Percentiles rank a stretch among this genome's conserved stretches.
phyloP scores from a whole-genome alignment of 2,113 vertebrate genomes.

The Oreotrochilus melanogaster region DNA sequence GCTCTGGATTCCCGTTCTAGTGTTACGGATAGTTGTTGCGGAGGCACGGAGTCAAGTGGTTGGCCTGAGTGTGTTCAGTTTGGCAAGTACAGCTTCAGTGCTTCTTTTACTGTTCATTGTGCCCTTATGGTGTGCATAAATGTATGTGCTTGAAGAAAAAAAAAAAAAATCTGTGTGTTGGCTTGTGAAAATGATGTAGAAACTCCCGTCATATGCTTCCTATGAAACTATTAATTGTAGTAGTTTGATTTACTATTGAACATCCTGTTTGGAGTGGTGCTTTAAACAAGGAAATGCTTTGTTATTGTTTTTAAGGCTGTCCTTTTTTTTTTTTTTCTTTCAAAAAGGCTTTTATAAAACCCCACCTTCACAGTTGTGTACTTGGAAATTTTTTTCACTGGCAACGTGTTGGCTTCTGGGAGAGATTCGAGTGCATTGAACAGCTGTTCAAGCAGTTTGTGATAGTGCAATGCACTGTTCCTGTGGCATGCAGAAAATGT shows the following conservation, averaged over 20 bases:
- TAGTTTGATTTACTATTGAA: slow-evolving; percentile 15
- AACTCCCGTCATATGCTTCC: slow-evolving; percentile 14
- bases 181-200: slow-evolving; percentile 35
- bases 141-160: slow-evolving; percentile 10
- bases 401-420: slow-evolving; percentile 35
- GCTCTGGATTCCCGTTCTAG: slow-evolving; percentile 94
- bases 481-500: background rate
- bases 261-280: background rate
- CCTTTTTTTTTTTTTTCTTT: slow-evolving; percentile 25
- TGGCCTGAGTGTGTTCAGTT: slow-evolving; percentile 73
- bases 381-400: background rate
- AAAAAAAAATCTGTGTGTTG: background rate
- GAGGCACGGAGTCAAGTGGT: slow-evolving; percentile 77
- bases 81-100: slow-evolving; percentile 86
- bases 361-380: background rate
- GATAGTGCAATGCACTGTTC: background rate
- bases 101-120: slow-evolving; percentile 44
- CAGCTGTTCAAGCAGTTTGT: slow-evolving; percentile 2
- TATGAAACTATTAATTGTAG: slow-evolving; percentile 14
- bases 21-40: slow-evolving; percentile 94
- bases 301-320: slow-evolving; percentile 1
- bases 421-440: background rate
- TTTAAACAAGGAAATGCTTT: slow-evolving; percentile 36
- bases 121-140: background rate
- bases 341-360: background rate